Conservation (phyloP, 1,140 invertebrate genomes). For the Triops longicaudatus region DNA sequence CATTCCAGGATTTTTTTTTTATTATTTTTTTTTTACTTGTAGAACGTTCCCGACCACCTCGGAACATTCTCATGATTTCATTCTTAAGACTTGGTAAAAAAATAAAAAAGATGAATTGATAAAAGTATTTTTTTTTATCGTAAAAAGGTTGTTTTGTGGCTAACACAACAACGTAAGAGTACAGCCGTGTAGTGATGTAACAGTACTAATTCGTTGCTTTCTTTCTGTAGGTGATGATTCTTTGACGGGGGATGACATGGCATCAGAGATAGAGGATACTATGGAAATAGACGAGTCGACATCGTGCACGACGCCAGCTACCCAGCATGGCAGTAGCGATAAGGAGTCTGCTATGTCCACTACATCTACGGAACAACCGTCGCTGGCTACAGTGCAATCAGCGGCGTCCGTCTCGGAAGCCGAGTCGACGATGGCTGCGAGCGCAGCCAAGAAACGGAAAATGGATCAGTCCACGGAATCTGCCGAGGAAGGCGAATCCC, state of each 20-base stretch:
- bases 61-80: background rate
- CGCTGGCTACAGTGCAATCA: background rate
- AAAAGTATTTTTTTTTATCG: too few relatives aligned
- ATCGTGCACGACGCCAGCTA: background rate
- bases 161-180: too few relatives aligned
- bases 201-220: background rate
- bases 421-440: background rate
- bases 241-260: slow-evolving; percentile 2
- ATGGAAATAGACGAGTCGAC: background rate
- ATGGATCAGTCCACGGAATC: slow-evolving; percentile 1
- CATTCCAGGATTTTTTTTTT: too few relatives aligned
- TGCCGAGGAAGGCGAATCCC: background rate
- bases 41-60: background rate
- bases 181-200: too few relatives aligned
- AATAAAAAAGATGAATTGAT: too few relatives aligned
- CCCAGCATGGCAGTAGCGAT: slow-evolving; percentile 5
- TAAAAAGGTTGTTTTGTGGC: too few relatives aligned
- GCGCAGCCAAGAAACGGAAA: slow-evolving; percentile 11
- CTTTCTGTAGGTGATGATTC: slow-evolving; percentile 5
- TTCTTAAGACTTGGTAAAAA: too few relatives aligned
- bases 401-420: background rate
- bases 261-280: background rate
- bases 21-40: background rate
- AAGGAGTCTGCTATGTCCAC: background rate
- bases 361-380: background rate